Percentiles rank a stretch among this genome's conserved stretches.
These are phyloP conservation scores for Enhydra lutris DNA, from an alignment of 2,113 vertebrate genomes.

Conservation along the genomic window DNA sequence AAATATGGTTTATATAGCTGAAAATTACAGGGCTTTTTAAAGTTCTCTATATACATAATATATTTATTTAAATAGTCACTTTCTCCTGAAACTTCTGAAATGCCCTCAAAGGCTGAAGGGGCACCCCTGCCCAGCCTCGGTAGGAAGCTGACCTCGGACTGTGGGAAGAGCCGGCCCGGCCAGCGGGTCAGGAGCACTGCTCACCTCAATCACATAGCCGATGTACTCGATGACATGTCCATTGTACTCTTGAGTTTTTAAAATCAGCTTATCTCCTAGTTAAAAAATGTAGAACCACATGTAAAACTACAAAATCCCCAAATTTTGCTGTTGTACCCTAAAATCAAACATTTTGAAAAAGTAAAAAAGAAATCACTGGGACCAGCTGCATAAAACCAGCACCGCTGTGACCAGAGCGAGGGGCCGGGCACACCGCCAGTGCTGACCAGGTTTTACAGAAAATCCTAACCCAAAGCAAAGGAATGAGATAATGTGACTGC, in stretches of 20 bases:
- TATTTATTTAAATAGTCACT: neutral
- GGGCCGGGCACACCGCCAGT: accelerated
- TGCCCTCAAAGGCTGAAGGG: neutral
- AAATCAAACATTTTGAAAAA: neutral
- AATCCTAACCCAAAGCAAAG: neutral
- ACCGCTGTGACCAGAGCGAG: neutral
- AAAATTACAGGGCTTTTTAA: neutral
- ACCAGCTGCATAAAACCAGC: accelerated
- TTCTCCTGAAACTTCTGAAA: neutral
- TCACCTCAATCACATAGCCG: constrained; percentile 88
- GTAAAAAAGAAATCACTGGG: neutral
- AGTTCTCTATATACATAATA: neutral
- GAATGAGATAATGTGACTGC: accelerated
- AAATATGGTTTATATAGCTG: neutral
- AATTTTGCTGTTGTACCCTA: neutral
- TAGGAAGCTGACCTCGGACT: neutral
- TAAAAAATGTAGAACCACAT: neutral
- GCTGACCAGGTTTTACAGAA: neutral
- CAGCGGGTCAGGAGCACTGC: neutral
- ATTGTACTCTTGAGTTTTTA: constrained; percentile 85
- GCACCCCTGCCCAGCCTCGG: accelerated
- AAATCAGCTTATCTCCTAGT: constrained; percentile 89
- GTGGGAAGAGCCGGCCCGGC: accelerated
- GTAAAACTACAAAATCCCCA: neutral
- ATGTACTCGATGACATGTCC: constrained; percentile 85